Evolutionary conservation across 2,113 vertebrate species (phyloP), one percentile per base, ranked within the genome.

Genomic region (Panthera tigris): DNA sequence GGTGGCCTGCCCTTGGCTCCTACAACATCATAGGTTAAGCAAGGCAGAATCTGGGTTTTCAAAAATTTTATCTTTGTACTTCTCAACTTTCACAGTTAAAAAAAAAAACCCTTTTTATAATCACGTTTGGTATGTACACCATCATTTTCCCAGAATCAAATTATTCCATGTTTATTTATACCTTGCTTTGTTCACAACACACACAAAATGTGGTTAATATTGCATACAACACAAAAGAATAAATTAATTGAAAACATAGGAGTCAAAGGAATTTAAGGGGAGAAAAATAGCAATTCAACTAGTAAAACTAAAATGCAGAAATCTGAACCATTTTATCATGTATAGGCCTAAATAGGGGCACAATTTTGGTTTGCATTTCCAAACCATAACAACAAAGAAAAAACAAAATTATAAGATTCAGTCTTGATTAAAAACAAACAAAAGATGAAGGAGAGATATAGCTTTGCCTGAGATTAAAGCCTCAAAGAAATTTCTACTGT

Each of bases 141-240:
- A 74, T 74, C 19, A 45, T 83, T 97, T 94, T 96, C 83, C 21
- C 29, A 86, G 5, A 10, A 4, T 61, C 39, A 92, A 27, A 96
- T 63, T 63, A 82, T 48, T 74, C 19, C 31, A 41, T 27, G 33
- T 79, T 91, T 68, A 86, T 74, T 66, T 93, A 87, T 29, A 73
- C 13, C 39, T 83, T 84, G 18, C 12, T 73, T 76, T 88, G 57
- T 25, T 91, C n/a, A 96, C 45, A 84, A 63, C 1, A 57, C 4
- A 73, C 31, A 80, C 33, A 87, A 78, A 88, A 48, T 41, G 9
- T 83, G 33, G 13, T 79, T 80, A 88, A 95, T 79, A 52, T 36
- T 63, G 13, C 21, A 93, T 36, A 71, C 81, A 90, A 73, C 13
- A 93, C 13, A 95, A 33, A 97, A 88, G 29, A 90, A 87, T 68